A percentile compares a stretch with the other conserved stretches of the same genome.
Evolutionary conservation across 2,797 vertebrate genomes (phyloP).

Genomic region (Tapera naevia): DNA sequence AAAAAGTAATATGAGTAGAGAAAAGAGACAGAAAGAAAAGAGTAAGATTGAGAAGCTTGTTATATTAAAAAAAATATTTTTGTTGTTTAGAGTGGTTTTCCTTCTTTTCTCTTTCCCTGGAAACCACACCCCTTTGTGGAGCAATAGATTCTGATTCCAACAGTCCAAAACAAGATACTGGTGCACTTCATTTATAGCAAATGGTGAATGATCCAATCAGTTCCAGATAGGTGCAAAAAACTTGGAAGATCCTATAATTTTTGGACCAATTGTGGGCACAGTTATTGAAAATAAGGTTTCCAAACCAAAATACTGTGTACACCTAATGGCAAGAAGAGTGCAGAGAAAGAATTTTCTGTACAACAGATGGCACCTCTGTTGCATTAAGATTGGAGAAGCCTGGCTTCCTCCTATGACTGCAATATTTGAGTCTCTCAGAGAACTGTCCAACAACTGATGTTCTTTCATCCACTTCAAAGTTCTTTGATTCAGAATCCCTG

Average conservation of each 20-base stretch:
- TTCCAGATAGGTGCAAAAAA: background rate
- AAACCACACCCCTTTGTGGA: background rate
- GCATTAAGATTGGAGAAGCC: background rate
- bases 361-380: background rate
- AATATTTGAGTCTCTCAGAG: background rate
- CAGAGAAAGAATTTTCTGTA: background rate
- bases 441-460: background rate
- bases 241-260: background rate
- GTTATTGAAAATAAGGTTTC: background rate
- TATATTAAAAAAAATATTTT: background rate
- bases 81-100: background rate
- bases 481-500: background rate
- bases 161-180: background rate
- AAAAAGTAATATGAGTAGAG: background rate
- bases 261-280: background rate
- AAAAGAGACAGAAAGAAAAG: background rate
- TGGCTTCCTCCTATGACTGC: background rate
- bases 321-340: background rate
- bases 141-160: background rate
- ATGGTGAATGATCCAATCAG: background rate
- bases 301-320: background rate
- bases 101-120: background rate
- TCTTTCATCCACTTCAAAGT: background rate
- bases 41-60: background rate
- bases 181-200: background rate